phyloP scores from a whole-genome alignment of 1,140 invertebrate species.

The Lasioglossum albipes region DNA sequence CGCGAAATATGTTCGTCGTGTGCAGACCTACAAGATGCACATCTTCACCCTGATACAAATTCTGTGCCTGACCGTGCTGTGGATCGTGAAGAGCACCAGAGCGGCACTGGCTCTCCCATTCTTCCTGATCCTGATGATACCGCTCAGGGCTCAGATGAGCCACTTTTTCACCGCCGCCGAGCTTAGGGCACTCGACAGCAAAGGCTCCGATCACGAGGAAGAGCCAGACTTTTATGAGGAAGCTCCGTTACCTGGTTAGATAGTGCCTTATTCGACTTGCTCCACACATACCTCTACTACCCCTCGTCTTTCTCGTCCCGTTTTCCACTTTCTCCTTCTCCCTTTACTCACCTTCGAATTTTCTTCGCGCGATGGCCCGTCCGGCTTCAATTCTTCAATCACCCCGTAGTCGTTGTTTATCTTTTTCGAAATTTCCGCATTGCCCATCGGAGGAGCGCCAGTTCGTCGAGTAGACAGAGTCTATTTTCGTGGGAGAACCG shows the following conservation, averaged over 20 bases:
- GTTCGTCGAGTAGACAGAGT: background rate
- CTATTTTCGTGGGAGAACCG: conserved; percentile 39
- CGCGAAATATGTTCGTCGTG: conserved; percentile 88
- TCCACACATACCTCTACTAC: conserved; percentile 6
- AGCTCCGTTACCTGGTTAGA: conserved; percentile 88
- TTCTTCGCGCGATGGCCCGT: no score
- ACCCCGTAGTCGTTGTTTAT: background rate
- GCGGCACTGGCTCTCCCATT: conserved; percentile 95
- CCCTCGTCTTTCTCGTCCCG: background rate
- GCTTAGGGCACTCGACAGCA: conserved; percentile 90
- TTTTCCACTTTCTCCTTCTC: background rate
- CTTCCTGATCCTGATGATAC: conserved; percentile 94
- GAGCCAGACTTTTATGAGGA: conserved; percentile 96
- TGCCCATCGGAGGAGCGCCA: background rate
- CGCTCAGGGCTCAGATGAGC: conserved; percentile 87
- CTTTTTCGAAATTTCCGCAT: conserved; percentile 10
- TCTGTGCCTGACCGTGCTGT: conserved; percentile 87
- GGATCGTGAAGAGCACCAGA: conserved; percentile 93
- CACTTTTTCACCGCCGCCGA: conserved; percentile 89
- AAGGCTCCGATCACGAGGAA: conserved; percentile 89
- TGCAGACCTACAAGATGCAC: conserved; percentile 95
- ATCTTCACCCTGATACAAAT: conserved; percentile 93
- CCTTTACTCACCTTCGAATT: no score
- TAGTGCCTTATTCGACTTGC: conserved; percentile 71
- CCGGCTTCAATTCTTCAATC: no score